A percentile compares a stretch with the other conserved stretches of the same genome.
Conservation (phyloP, 2,113 vertebrate genomes). For the Dissostichus mawsoni region DNA sequence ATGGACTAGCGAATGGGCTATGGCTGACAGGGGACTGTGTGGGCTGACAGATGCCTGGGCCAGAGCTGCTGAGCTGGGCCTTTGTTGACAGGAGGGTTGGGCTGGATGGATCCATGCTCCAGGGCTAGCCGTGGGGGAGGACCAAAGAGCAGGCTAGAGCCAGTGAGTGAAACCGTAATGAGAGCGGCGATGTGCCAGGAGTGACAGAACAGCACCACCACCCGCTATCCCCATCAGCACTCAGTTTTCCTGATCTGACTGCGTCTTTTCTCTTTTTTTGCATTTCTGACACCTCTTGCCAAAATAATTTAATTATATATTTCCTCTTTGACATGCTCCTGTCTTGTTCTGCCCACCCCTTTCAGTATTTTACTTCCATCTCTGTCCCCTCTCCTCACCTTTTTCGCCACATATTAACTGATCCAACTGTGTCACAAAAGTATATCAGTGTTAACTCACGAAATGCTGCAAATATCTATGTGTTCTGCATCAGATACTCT, state of each 20-base stretch:
- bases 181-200: slow-evolving; percentile 74
- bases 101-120: slow-evolving; percentile 74
- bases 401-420: not conserved
- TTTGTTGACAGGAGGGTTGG: slow-evolving; percentile 76
- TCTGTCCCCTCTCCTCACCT: not conserved
- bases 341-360: slow-evolving; percentile 14
- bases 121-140: slow-evolving; percentile 78
- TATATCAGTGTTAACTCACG: not conserved
- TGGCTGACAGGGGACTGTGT: slow-evolving; percentile 74
- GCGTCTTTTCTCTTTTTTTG: slow-evolving; percentile 33
- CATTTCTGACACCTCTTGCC: slow-evolving; percentile 50
- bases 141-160: slow-evolving; percentile 69
- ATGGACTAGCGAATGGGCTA: slow-evolving; percentile 67
- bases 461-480: not conserved
- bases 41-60: slow-evolving; percentile 78
- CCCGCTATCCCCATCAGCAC: slow-evolving; percentile 62
- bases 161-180: slow-evolving; percentile 75
- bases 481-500: not conserved
- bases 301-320: slow-evolving; percentile 19
- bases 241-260: slow-evolving; percentile 39
- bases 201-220: slow-evolving; percentile 71
- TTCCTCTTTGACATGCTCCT: slow-evolving; percentile 19
- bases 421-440: not conserved
- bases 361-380: slow-evolving; percentile 13
- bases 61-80: slow-evolving; percentile 77